Evolutionary conservation across 2,113 vertebrate genomes (phyloP), one percentile per base, ranked within the genome.

Genomic region (Candoia aspera): DNA sequence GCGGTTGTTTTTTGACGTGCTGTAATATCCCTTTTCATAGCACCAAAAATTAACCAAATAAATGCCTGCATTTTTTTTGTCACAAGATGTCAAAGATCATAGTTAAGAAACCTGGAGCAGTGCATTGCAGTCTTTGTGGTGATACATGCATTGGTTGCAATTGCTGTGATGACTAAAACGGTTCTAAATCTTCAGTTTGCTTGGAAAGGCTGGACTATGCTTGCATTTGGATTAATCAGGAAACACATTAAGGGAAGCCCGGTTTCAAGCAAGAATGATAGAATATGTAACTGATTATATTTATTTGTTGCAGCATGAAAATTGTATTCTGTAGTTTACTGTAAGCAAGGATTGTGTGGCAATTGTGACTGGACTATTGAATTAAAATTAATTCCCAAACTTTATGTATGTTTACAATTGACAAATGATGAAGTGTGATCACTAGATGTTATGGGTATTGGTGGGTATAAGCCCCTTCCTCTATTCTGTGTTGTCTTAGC

Each of bases 181-280:
- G 24, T 88, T 94, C 60, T 92, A 54, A n/a, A 87, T 57, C 49
- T 95, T 87, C 84, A 26, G 90, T 24, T 37, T 85, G 92, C 86
- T 86, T 91, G 93, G 8, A 33, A 17, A 55, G 24, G 64, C 42
- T 88, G 85, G 92, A 90, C 49, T 15, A 24, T 6, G 0, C 24
- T 49, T 88, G 3, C 11, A 6, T 94, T 79, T 87, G 86, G 49
- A 37, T 84, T 54, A 90, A 58, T 59, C 46, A 1, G 58, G 68
- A 86, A 4, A 84, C 87, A 83, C 95, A 94, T 89, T 93, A 95
- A 93, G 90, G 84, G 1, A 86, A 86, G 1, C 6, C 5, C 93
- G 93, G 95, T 95, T 97, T 92, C 91, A 94, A 91, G 23, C 89
- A 89, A 86, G 91, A 96, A 90, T 87, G 93, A 13, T 95, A 94